A percentile compares a stretch with the other conserved stretches of the same genome.
These are phyloP conservation scores for Apodemus sylvaticus DNA, from an alignment of 2,113 vertebrate species.

Conservation along the genomic window DNA sequence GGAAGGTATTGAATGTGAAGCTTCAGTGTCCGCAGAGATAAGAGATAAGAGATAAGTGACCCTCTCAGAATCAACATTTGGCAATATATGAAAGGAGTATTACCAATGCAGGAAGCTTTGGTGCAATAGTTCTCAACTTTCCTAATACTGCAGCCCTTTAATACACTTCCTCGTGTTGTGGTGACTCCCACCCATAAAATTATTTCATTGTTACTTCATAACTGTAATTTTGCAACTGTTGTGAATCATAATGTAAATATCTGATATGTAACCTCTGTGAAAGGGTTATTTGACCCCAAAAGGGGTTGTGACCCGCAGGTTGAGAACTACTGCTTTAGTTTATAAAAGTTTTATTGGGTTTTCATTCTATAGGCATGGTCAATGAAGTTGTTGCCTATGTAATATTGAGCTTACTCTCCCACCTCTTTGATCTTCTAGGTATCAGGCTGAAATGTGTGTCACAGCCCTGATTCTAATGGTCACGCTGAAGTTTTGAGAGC, in stretches of 20 bases:
- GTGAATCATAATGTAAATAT: no score
- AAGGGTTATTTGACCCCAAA: no score
- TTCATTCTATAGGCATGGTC: background rate
- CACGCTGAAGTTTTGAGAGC: background rate
- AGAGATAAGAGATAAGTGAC: no score
- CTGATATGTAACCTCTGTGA: no score
- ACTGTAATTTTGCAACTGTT: background rate
- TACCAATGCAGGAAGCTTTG: conserved; percentile 12
- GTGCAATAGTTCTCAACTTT: background rate
- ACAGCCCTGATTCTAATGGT: background rate
- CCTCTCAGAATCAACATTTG: background rate
- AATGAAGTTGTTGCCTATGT: background rate
- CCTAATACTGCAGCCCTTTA: background rate
- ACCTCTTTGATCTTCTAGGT: background rate
- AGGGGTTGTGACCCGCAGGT: no score
- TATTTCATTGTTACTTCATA: background rate
- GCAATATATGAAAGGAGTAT: background rate
- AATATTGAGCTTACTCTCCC: background rate
- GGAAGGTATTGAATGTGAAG: background rate
- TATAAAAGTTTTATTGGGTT: background rate
- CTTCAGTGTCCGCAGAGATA: background rate
- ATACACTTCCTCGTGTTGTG: background rate
- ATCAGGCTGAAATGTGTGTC: background rate
- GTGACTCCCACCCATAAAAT: background rate
- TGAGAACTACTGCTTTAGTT: no score